Evolutionary conservation across 2,888 invertebrate species (phyloP), one percentile per base, ranked within the genome.

Genomic region (Cinara cedri): DNA sequence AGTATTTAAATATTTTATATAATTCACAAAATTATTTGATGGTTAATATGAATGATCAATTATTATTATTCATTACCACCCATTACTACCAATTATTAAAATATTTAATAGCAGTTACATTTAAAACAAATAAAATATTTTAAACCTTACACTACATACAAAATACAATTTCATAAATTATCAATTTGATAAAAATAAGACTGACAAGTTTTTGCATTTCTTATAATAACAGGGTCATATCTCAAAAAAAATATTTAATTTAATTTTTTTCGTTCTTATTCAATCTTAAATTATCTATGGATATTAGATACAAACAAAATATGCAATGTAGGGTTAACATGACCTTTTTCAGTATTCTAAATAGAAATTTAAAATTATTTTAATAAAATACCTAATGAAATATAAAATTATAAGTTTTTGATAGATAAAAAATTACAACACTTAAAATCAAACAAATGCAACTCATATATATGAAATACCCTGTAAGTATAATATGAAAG

Each of bases 401-500:
- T 54, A 24, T 54, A 54, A 71, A 55, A 65, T 2, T 63, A 54
- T 44, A 44, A 75, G 54, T 44, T 24, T 44, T 44, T 54, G 74
- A 54, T 24, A 46, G 9, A n/a, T 9, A 26, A 8, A 76, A 1
- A 76, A 76, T 68, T 19, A 55, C 55, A 68, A 76, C 14, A 57
- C 57, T 49, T 55, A 76, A 55, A 57, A 68, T 66, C 19, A 76
- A 26, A 66, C 76, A 76, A 68, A 42, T 68, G 34, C 54, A 57
- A 68, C 55, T 76, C 57, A 76, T n/a, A 26, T 26, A 76, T 26
- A 76, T 10, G 54, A 55, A 76, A 57, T 46, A 68, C 46, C 76
- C 66, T 76, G 76, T 21, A 68, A 76, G 66, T 76, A 66, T 74
- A 74, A 51, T n/a, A 63, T 3, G 1, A 74, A 63, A 49, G 26